phyloP scores from a whole-genome alignment of 1,140 invertebrate species.

The Eumaeus atala region DNA sequence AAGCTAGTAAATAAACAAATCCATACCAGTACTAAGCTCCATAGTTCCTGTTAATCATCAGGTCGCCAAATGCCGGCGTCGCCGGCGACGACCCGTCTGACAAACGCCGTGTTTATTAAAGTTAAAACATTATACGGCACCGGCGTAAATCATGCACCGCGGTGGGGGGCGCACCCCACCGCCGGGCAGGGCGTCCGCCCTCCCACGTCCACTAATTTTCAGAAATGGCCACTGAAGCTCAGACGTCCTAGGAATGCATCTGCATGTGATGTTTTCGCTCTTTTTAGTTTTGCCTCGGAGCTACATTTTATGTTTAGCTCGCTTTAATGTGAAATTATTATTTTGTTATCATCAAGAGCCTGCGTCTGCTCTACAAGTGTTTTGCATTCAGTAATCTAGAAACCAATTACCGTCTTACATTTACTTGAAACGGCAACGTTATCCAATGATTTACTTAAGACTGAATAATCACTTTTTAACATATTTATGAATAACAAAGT shows the following conservation, averaged over 20 bases:
- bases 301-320: slow-evolving; percentile 11
- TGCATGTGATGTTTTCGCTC: slow-evolving; percentile 30
- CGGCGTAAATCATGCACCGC: slow-evolving; percentile 70
- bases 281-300: slow-evolving; percentile 17
- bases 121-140: slow-evolving; percentile 72
- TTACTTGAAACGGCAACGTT: too few species aligned
- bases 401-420: too few species aligned
- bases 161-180: slow-evolving; percentile 25
- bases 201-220: slow-evolving; percentile 63
- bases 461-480: too few species aligned
- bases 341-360: too few species aligned
- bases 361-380: too few species aligned
- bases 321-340: slow-evolving; percentile 4
- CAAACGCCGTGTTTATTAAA: slow-evolving; percentile 70
- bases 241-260: slow-evolving; percentile 30
- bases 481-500: too few species aligned
- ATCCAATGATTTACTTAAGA: too few species aligned
- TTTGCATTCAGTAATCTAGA: too few species aligned
- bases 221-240: slow-evolving; percentile 55
- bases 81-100: slow-evolving; percentile 46
- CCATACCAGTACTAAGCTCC: too few species aligned
- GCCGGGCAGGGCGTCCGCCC: slow-evolving; percentile 22
- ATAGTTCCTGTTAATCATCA: too few species aligned
- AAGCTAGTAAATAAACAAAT: too few species aligned
- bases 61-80: slow-evolving; percentile 6